phyloP scores from a whole-genome alignment of 2,888 invertebrate species.

The Nemurella pictetii region DNA sequence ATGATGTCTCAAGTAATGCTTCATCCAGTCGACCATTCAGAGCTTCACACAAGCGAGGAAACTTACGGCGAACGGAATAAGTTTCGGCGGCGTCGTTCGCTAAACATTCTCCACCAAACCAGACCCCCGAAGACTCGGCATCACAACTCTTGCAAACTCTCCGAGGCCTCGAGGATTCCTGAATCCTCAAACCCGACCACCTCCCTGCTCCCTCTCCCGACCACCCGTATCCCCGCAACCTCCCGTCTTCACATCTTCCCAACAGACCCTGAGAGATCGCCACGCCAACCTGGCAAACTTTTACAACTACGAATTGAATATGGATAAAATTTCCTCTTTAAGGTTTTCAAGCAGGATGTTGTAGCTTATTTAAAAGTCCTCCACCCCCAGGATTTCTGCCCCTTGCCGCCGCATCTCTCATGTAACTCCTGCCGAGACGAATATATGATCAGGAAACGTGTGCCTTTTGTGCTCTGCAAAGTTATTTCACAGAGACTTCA shows the following conservation, averaged over 20 bases:
- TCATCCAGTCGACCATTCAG: neutral
- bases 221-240: neutral
- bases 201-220: slow-evolving; percentile 9
- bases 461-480: neutral
- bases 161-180: slow-evolving; percentile 36
- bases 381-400: neutral
- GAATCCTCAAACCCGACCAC: slow-evolving; percentile 32
- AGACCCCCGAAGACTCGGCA: slow-evolving; percentile 15
- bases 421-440: neutral
- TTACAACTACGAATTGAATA: slow-evolving; percentile 51
- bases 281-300: slow-evolving; percentile 50
- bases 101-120: slow-evolving; percentile 19
- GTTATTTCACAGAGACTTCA: neutral
- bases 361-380: slow-evolving; percentile 29
- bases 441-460: neutral
- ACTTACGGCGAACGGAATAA: slow-evolving; percentile 24
- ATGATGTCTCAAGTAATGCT: neutral
- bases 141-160: slow-evolving; percentile 34
- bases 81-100: slow-evolving; percentile 27
- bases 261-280: slow-evolving; percentile 29
- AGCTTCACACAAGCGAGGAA: neutral
- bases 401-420: slow-evolving; percentile 11
- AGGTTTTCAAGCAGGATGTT: slow-evolving; percentile 25
- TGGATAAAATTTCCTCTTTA: slow-evolving; percentile 49
- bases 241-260: neutral